These are phyloP conservation scores for Yponomeuta sedellus DNA, from an alignment of 2,888 invertebrate species.

Conservation along the genomic window DNA sequence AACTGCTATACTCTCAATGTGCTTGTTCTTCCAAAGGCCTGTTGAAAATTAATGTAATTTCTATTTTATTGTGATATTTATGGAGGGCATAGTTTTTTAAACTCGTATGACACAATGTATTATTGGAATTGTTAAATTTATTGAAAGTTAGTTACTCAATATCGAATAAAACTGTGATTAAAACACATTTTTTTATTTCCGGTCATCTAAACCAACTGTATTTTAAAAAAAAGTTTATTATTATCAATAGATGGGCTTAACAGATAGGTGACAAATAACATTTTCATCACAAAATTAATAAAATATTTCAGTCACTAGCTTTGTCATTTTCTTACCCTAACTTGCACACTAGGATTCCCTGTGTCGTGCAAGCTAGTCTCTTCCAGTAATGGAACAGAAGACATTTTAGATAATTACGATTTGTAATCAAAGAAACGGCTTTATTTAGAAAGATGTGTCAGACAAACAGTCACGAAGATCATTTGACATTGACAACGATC, in stretches of 20 bases:
- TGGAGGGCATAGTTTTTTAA: constrained; percentile 25
- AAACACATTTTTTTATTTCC: constrained; percentile 22
- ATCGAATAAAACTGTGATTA: constrained; percentile 50
- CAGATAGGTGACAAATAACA: no score
- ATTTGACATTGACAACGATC: constrained; percentile 50
- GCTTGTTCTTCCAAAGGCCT: constrained; percentile 18
- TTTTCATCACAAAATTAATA: no score
- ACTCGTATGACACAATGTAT: constrained; percentile 12
- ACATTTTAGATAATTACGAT: no score
- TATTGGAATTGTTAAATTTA: no score
- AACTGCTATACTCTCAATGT: constrained; percentile 8
- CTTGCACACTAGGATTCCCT: no score
- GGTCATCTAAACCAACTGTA: not conserved
- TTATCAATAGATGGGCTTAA: no score
- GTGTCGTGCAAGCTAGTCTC: no score
- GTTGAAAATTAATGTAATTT: constrained; percentile 15
- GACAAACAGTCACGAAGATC: not conserved
- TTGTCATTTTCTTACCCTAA: no score
- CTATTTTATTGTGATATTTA: not conserved
- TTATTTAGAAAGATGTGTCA: not conserved
- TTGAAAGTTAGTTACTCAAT: no score
- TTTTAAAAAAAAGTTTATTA: no score
- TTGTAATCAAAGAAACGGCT: not conserved
- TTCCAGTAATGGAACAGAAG: no score
- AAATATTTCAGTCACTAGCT: no score